Evolutionary conservation across 2,888 invertebrate genomes (phyloP).

Genomic region (Sphaerophoria taeniata): DNA sequence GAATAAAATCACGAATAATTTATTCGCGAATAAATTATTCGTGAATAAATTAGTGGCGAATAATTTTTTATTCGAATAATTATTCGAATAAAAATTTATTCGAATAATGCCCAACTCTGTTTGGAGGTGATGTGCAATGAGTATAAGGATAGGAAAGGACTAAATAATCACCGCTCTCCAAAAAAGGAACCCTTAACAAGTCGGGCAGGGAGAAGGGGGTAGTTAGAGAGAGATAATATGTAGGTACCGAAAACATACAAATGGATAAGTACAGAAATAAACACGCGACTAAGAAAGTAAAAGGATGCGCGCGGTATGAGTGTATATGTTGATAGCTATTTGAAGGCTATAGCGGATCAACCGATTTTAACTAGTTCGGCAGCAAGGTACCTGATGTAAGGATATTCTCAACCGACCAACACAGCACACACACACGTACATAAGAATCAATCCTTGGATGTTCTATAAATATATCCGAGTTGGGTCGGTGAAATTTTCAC

Average conservation of each 20-base stretch:
- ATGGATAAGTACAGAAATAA: slow-evolving; percentile 46
- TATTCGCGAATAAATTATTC: no score
- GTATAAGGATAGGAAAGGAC: slow-evolving; percentile 39
- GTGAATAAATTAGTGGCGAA: no score
- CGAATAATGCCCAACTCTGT: no score
- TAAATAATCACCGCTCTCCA: slow-evolving; percentile 71
- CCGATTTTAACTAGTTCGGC: slow-evolving; percentile 41
- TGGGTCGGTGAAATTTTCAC: slow-evolving; percentile 15
- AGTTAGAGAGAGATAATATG: slow-evolving; percentile 48
- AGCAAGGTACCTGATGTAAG: slow-evolving; percentile 1
- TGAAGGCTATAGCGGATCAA: not conserved
- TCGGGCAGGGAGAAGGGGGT: slow-evolving; percentile 35
- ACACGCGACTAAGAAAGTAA: slow-evolving; percentile 31
- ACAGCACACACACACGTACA: slow-evolving; percentile 35
- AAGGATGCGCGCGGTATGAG: slow-evolving; percentile 1
- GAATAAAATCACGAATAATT: no score
- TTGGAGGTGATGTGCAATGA: slow-evolving; percentile 68
- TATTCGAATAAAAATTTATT: no score
- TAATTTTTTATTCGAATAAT: no score
- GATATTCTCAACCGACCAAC: slow-evolving; percentile 46
- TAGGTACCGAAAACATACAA: slow-evolving; percentile 28
- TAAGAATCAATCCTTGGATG: slow-evolving; percentile 47
- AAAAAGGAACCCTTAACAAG: slow-evolving; percentile 46
- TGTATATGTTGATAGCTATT: not conserved
- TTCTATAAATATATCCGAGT: slow-evolving; percentile 61